Conservation (phyloP, 2,888 invertebrate genomes). For the Eumerus sabulonum region DNA sequence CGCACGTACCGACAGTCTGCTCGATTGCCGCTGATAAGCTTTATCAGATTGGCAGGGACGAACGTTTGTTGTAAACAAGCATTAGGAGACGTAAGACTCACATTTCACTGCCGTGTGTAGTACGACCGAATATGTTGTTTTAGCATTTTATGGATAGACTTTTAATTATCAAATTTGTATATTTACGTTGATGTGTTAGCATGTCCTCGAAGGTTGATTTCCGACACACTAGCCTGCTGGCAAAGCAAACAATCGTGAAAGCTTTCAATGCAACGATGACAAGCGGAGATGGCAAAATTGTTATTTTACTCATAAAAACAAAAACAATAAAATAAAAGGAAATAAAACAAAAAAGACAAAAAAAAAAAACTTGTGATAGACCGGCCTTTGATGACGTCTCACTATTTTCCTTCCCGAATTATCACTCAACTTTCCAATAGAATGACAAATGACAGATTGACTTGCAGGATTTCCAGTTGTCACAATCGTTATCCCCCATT, state of each 20-base stretch:
- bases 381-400: constrained; percentile 17
- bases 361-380: background rate
- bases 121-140: no score
- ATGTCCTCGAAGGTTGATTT: constrained; percentile 20
- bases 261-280: constrained; percentile 10
- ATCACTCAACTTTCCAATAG: background rate
- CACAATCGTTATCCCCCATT: constrained; percentile 15
- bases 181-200: constrained; percentile 23
- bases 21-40: no score
- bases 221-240: constrained; percentile 6
- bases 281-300: constrained; percentile 2
- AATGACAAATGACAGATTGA: constrained; percentile 14
- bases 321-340: constrained; percentile 6
- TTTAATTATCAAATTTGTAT: no score
- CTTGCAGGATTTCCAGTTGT: constrained; percentile 48
- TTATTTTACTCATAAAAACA: background rate
- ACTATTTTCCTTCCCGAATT: background rate
- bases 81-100: no score
- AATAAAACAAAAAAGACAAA: constrained; percentile 7
- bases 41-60: no score
- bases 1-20: no score
- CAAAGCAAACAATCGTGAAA: constrained; percentile 3
- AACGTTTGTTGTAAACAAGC: no score
- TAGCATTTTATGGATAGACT: no score
- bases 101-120: no score